These are phyloP conservation scores for Hyalella azteca DNA, from an alignment of 2,888 invertebrate species.

Conservation along the genomic window DNA sequence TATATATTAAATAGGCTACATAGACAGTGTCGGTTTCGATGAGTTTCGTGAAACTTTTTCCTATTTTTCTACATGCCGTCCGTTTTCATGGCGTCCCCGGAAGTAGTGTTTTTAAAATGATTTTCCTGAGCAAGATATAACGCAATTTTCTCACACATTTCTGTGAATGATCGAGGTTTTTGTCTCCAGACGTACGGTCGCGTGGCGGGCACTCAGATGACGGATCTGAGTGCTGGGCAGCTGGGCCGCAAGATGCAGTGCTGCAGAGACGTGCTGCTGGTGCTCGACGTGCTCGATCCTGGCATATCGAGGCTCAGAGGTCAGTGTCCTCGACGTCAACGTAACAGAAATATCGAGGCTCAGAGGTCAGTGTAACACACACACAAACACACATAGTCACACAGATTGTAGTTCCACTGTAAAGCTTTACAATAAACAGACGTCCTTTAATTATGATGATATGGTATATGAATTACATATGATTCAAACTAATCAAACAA, in stretches of 20 bases:
- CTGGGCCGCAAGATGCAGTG: slow-evolving; percentile 78
- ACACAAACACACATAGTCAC: too few relatives aligned
- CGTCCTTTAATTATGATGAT: too few relatives aligned
- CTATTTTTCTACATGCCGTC: neutral
- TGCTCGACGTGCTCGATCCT: slow-evolving; percentile 78
- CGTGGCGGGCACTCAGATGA: slow-evolving; percentile 59
- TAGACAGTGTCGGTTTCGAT: too few relatives aligned
- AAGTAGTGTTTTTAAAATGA: neutral
- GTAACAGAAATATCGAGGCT: slow-evolving; percentile 80
- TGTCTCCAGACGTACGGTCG: slow-evolving; percentile 73
- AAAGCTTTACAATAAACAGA: too few relatives aligned
- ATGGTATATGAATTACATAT: too few relatives aligned
- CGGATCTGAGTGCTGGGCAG: slow-evolving; percentile 74
- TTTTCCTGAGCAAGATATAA: neutral
- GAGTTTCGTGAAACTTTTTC: too few relatives aligned
- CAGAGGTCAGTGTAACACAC: slow-evolving; percentile 72
- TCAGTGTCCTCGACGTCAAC: slow-evolving; percentile 70
- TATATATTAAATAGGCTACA: too few relatives aligned
- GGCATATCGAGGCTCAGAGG: slow-evolving; percentile 80
- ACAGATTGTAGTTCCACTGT: too few relatives aligned
- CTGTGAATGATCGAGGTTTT: neutral
- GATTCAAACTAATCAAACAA: too few relatives aligned
- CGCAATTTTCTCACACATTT: neutral
- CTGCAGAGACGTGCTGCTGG: slow-evolving; percentile 73
- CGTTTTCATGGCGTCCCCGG: neutral